phyloP scores from a whole-genome alignment of 2,113 vertebrate genomes.

The Triplophysa tibetana region DNA sequence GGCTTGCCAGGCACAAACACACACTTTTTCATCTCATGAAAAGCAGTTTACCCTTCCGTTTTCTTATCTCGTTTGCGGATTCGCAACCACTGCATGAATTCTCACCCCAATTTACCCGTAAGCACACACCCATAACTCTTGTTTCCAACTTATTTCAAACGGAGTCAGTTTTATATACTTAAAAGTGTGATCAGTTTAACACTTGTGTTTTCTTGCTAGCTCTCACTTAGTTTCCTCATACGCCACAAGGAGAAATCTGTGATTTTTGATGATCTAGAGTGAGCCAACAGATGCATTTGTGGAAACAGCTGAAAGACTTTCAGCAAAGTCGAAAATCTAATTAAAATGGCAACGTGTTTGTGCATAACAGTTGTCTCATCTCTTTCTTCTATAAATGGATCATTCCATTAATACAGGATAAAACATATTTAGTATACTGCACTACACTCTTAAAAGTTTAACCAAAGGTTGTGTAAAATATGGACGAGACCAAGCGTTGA shows the following conservation, averaged over 20 bases:
- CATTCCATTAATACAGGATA: no score
- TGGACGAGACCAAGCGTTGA: no score
- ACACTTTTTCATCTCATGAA: background rate
- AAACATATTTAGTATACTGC: no score
- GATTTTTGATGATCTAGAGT: background rate
- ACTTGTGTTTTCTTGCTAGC: background rate
- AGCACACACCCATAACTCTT: background rate
- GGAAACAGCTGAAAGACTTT: no score
- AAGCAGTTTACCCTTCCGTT: background rate
- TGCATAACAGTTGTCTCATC: no score
- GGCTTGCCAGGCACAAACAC: slow-evolving; percentile 18
- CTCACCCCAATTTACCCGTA: background rate
- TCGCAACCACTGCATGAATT: background rate
- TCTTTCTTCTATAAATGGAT: no score
- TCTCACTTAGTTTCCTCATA: background rate
- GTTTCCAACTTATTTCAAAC: background rate
- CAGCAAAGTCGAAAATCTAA: no score
- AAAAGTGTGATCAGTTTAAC: background rate
- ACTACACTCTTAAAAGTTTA: no score
- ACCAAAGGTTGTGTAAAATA: no score
- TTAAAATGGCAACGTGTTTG: no score
- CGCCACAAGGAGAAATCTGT: background rate
- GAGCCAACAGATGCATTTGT: no score
- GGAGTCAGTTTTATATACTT: background rate
- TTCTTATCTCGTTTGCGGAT: background rate